phyloP scores from a whole-genome alignment of 2,888 invertebrate genomes.

The Synergus japonicus region DNA sequence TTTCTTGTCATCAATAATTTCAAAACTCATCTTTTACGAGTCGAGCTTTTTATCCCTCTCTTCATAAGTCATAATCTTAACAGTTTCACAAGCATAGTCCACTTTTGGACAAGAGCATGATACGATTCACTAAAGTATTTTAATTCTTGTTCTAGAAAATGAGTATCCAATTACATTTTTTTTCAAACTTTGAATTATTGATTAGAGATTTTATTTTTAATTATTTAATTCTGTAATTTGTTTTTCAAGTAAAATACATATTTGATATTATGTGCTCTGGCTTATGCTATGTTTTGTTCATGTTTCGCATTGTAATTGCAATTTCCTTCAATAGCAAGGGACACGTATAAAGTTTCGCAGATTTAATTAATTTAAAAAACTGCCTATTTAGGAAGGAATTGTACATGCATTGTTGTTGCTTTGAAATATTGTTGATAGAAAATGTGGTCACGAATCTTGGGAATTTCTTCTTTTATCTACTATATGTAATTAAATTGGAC shows the following conservation, averaged over 20 bases:
- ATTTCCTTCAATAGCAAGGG: constrained; percentile 48
- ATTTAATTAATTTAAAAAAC: constrained; percentile 5
- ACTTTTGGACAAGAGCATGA: neutral
- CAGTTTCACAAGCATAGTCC: neutral
- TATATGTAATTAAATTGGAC: no score
- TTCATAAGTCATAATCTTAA: constrained; percentile 13
- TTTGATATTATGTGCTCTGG: constrained; percentile 62
- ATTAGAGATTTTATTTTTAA: neutral
- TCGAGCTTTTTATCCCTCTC: neutral
- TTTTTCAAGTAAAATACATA: constrained; percentile 42
- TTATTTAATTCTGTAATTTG: constrained; percentile 1
- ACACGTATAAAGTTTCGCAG: constrained; percentile 29
- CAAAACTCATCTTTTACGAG: constrained; percentile 16
- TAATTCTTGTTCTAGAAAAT: neutral
- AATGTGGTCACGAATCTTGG: neutral
- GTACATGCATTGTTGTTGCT: constrained; percentile 23
- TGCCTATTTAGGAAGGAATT: neutral
- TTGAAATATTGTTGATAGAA: neutral
- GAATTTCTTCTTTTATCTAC: neutral
- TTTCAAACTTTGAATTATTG: neutral
- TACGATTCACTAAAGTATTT: neutral
- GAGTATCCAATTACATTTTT: neutral
- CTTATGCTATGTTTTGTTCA: constrained; percentile 65
- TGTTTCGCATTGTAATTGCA: constrained; percentile 60
- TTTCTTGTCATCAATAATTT: neutral